Percentiles rank a stretch among this genome's conserved stretches.
Evolutionary conservation across 2,113 vertebrate genomes (phyloP).

Genomic region (Lasiurus borealis): DNA sequence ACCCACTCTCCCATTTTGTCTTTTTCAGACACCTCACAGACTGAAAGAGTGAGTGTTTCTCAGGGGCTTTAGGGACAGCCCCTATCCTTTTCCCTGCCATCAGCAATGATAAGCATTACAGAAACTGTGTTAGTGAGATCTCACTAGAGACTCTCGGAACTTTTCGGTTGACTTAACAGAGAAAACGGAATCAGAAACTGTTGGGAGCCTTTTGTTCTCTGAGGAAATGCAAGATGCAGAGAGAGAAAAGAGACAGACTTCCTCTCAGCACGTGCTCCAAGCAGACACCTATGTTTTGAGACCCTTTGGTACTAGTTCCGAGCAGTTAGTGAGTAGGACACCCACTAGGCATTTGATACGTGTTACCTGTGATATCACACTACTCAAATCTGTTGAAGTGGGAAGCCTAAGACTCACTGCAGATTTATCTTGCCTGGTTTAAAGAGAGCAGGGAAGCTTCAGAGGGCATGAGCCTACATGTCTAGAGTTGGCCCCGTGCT

Average conservation of each 20-base stretch:
- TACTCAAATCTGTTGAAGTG: not conserved
- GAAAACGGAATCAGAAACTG: not conserved
- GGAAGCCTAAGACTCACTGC: not conserved
- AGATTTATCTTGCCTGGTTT: not conserved
- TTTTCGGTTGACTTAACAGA: not conserved
- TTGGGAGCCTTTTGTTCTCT: not conserved
- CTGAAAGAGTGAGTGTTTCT: not conserved
- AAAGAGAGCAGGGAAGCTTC: not conserved
- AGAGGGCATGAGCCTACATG: too few relatives aligned
- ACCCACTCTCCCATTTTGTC: not conserved
- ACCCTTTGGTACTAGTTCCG: not conserved
- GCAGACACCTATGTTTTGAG: conserved; percentile 55
- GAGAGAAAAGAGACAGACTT: not conserved
- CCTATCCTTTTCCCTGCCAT: not conserved
- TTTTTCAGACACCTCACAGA: not conserved
- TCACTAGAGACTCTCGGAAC: not conserved
- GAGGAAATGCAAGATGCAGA: not conserved
- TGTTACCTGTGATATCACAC: not conserved
- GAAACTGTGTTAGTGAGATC: not conserved
- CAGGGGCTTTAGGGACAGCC: too few relatives aligned
- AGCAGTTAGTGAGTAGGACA: not conserved
- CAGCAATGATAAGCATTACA: not conserved
- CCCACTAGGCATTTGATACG: not conserved
- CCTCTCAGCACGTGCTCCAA: not conserved
- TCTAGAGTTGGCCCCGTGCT: not conserved